Evolutionary conservation across 2,888 invertebrate species (phyloP).

Genomic region (Hylaea fasciaria): DNA sequence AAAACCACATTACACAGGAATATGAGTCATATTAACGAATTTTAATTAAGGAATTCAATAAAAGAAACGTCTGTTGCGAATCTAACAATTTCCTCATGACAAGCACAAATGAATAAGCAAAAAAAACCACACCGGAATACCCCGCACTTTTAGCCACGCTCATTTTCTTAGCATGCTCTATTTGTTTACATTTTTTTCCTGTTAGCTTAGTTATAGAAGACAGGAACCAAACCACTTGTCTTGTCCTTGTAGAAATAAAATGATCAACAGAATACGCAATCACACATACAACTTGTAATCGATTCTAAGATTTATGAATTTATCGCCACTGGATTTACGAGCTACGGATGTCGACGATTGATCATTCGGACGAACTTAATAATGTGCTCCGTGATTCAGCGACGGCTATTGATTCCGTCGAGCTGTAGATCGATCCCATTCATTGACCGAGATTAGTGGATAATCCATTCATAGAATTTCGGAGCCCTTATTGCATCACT

Average conservation of each 20-base stretch:
- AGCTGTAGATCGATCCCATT: neutral
- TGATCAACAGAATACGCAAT: slow-evolving; percentile 1
- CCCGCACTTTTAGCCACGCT: slow-evolving; percentile 60
- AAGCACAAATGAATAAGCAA: slow-evolving; percentile 30
- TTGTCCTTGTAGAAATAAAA: slow-evolving; percentile 5
- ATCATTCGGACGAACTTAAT: neutral
- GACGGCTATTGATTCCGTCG: neutral
- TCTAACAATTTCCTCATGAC: slow-evolving; percentile 50
- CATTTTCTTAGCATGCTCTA: slow-evolving; percentile 52
- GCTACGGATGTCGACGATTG: slow-evolving; percentile 3
- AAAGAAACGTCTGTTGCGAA: slow-evolving; percentile 11
- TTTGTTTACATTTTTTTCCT: slow-evolving; percentile 70
- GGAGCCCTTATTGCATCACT: slow-evolving; percentile 52
- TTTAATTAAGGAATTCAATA: slow-evolving; percentile 5
- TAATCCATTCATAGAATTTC: neutral
- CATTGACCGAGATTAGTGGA: neutral
- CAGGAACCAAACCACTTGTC: slow-evolving; percentile 8
- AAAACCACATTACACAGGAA: neutral
- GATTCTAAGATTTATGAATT: neutral
- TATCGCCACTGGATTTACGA: neutral
- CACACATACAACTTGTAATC: neutral
- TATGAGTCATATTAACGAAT: neutral
- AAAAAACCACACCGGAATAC: slow-evolving; percentile 70
- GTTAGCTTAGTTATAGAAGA: slow-evolving; percentile 16
- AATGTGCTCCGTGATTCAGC: neutral